phyloP scores from a whole-genome alignment of 1,140 invertebrate species.

The Drosophila ercepeae region DNA sequence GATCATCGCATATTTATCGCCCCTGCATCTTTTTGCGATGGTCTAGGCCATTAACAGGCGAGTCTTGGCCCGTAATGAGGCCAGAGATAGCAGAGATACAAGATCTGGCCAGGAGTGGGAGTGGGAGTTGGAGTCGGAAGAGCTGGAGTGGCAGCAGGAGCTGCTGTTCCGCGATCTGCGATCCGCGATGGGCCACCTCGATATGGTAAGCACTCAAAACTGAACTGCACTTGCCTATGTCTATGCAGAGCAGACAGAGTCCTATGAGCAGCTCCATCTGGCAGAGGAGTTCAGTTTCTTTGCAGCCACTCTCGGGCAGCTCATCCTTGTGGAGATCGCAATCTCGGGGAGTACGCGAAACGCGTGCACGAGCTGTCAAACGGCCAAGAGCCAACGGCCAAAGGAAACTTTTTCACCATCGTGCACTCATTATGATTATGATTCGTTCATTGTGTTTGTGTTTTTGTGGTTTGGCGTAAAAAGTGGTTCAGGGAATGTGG shows the following conservation, averaged over 20 bases:
- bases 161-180: neutral
- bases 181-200: slow-evolving; percentile 55
- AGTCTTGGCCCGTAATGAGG: slow-evolving; percentile 62
- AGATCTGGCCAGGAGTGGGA: slow-evolving; percentile 52
- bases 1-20: slow-evolving; percentile 79
- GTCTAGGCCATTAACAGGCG: slow-evolving; percentile 69
- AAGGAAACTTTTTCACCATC: slow-evolving; percentile 51
- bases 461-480: slow-evolving; percentile 37
- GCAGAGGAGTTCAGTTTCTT: neutral
- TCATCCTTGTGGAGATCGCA: slow-evolving; percentile 35
- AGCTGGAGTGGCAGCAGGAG: slow-evolving; percentile 9
- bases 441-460: slow-evolving; percentile 39
- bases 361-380: slow-evolving; percentile 80
- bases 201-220: slow-evolving; percentile 81
- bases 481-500: slow-evolving; percentile 52
- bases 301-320: neutral
- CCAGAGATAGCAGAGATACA: slow-evolving; percentile 72
- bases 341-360: slow-evolving; percentile 64
- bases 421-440: slow-evolving; percentile 81
- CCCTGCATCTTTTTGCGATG: slow-evolving; percentile 48
- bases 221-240: slow-evolving; percentile 56
- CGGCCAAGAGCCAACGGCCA: slow-evolving; percentile 24
- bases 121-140: neutral
- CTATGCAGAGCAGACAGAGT: slow-evolving; percentile 67
- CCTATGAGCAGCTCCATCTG: slow-evolving; percentile 6